Percentiles rank a stretch among this genome's conserved stretches.
These are phyloP conservation scores for Eubasilissa splendida DNA, from an alignment of 2,888 invertebrate genomes.

Conservation along the genomic window DNA sequence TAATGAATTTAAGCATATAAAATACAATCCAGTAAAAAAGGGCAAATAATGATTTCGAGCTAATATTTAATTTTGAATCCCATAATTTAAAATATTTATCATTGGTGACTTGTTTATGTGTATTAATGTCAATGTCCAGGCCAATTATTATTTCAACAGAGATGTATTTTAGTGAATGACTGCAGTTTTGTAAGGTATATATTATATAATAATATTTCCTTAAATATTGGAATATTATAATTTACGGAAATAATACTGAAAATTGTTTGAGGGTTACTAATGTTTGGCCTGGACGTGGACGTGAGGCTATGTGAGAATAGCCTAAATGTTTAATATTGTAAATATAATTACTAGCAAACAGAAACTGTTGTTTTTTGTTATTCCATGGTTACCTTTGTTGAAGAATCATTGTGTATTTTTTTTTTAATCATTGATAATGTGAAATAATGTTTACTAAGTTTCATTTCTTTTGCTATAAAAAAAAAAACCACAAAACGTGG, in stretches of 20 bases:
- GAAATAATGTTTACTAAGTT: conserved; percentile 6
- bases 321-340: conserved; percentile 18
- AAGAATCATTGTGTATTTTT: conserved; percentile 1
- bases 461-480: not conserved
- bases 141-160: too few relatives aligned
- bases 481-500: conserved; percentile 24
- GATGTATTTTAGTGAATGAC: too few relatives aligned
- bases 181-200: too few relatives aligned
- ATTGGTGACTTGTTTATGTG: conserved; percentile 13
- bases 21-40: too few relatives aligned
- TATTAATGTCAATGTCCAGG: not conserved
- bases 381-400: conserved; percentile 9
- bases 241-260: too few relatives aligned
- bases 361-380: not conserved
- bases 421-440: conserved; percentile 17
- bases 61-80: not conserved
- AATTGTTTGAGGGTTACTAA: too few relatives aligned
- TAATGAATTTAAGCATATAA: too few relatives aligned
- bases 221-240: too few relatives aligned
- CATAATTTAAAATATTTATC: conserved; percentile 1
- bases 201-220: too few relatives aligned
- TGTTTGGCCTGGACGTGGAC: too few relatives aligned
- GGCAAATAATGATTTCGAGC: too few relatives aligned
- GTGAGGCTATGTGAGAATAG: conserved; percentile 1
- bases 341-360: conserved; percentile 16